A percentile compares a stretch with the other conserved stretches of the same genome.
phyloP scores from a whole-genome alignment of 64 coral and sea anemone species.

The Porites lutea region DNA sequence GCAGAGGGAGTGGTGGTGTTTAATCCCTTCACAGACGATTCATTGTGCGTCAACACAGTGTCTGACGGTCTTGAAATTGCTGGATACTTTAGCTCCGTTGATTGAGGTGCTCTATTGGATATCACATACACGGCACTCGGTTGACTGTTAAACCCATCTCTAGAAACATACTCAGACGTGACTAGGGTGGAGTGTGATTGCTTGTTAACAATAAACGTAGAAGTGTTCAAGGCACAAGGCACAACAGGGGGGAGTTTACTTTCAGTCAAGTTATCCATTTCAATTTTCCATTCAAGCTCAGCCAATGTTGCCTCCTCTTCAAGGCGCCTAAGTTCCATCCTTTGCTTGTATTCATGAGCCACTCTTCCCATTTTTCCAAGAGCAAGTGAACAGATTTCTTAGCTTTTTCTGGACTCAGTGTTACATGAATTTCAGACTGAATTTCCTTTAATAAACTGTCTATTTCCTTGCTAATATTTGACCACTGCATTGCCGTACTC shows the following conservation, averaged over 20 bases:
- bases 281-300: constrained; percentile 16
- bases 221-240: not conserved
- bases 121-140: too few species aligned
- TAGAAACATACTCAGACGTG: too few species aligned
- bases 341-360: not conserved
- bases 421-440: too few species aligned
- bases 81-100: not conserved
- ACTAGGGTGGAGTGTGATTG: not conserved
- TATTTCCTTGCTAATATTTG: too few species aligned
- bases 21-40: not conserved
- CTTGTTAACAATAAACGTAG: not conserved
- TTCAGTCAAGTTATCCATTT: not conserved
- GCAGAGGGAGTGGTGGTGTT: not conserved
- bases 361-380: not conserved
- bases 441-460: too few species aligned
- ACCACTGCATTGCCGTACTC: too few species aligned
- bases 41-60: too few species aligned
- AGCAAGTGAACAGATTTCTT: too few species aligned
- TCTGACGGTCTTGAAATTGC: too few species aligned
- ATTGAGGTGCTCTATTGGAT: too few species aligned
- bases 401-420: too few species aligned
- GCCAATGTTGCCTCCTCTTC: constrained; percentile 1
- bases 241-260: not conserved
- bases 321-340: constrained; percentile 24
- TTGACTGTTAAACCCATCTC: too few species aligned